A percentile compares a stretch with the other conserved stretches of the same genome.
These are phyloP conservation scores for Parauchenoglanis punctatus DNA, from an alignment of 2,797 vertebrate genomes.

Conservation along the genomic window DNA sequence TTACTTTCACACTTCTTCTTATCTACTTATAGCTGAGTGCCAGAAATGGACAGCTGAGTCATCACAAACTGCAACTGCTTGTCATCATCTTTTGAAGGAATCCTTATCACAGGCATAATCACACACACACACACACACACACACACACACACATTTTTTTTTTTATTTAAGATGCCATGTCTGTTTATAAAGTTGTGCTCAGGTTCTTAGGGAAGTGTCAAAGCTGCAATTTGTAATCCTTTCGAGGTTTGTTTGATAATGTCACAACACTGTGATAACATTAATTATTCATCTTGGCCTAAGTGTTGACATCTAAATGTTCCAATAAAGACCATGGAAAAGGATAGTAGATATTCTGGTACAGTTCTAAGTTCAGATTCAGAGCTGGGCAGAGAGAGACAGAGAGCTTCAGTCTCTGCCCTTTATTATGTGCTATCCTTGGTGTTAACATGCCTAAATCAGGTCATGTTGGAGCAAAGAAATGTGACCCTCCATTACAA, in stretches of 20 bases:
- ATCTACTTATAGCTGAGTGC: slow-evolving; percentile 41
- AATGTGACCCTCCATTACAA: background rate
- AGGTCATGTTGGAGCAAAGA: background rate
- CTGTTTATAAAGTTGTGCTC: slow-evolving; percentile 1
- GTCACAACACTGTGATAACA: background rate
- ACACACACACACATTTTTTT: background rate
- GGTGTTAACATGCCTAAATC: background rate
- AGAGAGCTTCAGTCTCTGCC: background rate
- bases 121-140: background rate
- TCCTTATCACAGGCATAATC: slow-evolving; percentile 12
- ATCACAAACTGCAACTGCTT: slow-evolving; percentile 8
- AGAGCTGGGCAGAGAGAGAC: background rate
- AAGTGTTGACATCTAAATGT: background rate
- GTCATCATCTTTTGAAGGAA: slow-evolving; percentile 25
- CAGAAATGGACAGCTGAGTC: slow-evolving; percentile 51
- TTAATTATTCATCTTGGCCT: background rate
- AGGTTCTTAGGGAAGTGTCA: background rate
- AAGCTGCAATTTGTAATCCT: background rate
- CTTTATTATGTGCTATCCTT: background rate
- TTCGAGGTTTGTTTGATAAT: background rate
- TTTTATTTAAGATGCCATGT: background rate
- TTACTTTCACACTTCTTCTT: slow-evolving; percentile 53
- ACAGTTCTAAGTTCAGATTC: background rate
- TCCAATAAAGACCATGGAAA: background rate
- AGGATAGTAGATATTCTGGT: background rate